These are phyloP conservation scores for Melanogrammus aeglefinus DNA, from an alignment of 2,797 vertebrate species.

Conservation along the genomic window DNA sequence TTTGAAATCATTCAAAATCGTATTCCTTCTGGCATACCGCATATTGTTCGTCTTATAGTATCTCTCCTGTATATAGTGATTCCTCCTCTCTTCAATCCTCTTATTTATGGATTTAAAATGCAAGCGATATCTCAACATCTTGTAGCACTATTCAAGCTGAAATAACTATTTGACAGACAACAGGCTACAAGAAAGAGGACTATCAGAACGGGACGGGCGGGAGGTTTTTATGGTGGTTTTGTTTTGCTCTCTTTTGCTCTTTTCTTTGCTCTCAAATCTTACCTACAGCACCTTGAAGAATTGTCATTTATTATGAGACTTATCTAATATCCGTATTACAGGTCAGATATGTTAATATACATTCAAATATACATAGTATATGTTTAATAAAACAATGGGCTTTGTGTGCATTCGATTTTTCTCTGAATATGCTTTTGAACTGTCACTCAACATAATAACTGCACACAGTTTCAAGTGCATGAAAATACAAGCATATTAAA, in stretches of 20 bases:
- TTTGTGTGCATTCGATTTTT: not conserved
- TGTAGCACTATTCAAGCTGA: constrained; percentile 1
- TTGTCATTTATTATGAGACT: not conserved
- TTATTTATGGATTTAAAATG: constrained; percentile 36
- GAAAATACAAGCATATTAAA: not conserved
- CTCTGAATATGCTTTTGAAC: not conserved
- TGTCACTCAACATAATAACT: not conserved
- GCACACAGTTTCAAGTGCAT: not conserved
- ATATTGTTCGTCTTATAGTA: constrained; percentile 20
- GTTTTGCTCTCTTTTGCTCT: too few species aligned
- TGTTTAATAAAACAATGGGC: not conserved
- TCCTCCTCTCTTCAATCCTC: constrained; percentile 30
- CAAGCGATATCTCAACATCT: constrained; percentile 22
- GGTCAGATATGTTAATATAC: not conserved
- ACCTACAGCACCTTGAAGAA: too few species aligned
- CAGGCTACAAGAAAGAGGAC: too few species aligned
- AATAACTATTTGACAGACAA: not conserved
- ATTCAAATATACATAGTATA: not conserved
- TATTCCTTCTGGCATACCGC: constrained; percentile 2
- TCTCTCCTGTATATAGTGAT: constrained; percentile 26
- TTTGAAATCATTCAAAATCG: constrained; percentile 19
- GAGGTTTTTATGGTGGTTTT: too few species aligned
- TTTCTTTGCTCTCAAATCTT: too few species aligned
- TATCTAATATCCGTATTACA: not conserved
- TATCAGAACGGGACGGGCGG: too few species aligned